Evolutionary conservation across 2,113 vertebrate species (phyloP), one percentile per base, ranked within the genome.

Genomic region (Corydoras sp.): DNA sequence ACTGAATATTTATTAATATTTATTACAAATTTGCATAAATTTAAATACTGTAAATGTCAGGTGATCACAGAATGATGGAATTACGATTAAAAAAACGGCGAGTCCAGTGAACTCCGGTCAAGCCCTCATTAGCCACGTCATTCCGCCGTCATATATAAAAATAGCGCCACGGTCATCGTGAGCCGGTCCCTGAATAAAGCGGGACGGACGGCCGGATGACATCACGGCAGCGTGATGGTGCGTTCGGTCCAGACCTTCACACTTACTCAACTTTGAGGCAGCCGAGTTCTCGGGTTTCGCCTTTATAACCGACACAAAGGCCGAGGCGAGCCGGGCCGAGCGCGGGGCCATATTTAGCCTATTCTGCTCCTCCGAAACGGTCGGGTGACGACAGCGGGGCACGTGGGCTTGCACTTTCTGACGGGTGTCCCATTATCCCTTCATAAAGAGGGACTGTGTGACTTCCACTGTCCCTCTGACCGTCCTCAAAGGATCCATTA

Each of bases 201-300:
- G 80, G 78, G 84, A 84, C 81, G 73, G 66, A 82, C 48, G 73
- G 66, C 82, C 48, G 63, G 76, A 80, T 85, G 72, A 85, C 85
- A 78, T 89, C 86, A 87, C 68, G 60, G 24, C 3, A 30, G 83
- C 74, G 82, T 88, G 85, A 87, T 85, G 83, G 59, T 78, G 77
- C 81, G 73, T 75, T 79, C 79, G 65, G 81, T 13, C 78, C 73
- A 66, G 81, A 81, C 79, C 80, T 83, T 85, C 84, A 79, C 84
- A 81, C 86, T 64, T 84, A 78, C 82, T 83, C 79, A 85, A 85
- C 84, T 83, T 82, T 86, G 84, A 83, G 70, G 78, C 77, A 71
- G 77, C 59, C 53, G 69, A 65, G 82, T 76, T 76, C 54, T 65
- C 63, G 3, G 68, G 66, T 55, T 68, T 70, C 69, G 56, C 62